phyloP scores from a whole-genome alignment of 2,113 vertebrate genomes.

The Tylochromis polylepis region DNA sequence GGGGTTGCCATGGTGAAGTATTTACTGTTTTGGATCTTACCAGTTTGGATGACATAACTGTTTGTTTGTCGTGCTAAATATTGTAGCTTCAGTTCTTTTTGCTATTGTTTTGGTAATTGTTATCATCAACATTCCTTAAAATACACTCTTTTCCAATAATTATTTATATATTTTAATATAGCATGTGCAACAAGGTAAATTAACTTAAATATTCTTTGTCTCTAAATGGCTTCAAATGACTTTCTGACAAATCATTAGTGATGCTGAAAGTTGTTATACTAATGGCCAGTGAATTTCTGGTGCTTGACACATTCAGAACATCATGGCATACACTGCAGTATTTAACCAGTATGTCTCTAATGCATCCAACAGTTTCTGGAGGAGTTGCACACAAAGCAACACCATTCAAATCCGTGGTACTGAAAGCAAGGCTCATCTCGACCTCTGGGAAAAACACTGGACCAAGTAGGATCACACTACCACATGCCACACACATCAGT shows the following conservation, averaged over 20 bases:
- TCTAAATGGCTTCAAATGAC: not conserved
- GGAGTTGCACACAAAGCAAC: constrained; percentile 15
- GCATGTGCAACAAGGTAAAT: too few relatives aligned
- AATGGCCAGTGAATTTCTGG: not conserved
- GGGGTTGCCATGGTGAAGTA: not conserved
- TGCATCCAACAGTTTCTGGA: constrained; percentile 27
- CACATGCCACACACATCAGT: not conserved
- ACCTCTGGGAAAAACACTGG: constrained; percentile 17
- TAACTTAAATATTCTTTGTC: not conserved
- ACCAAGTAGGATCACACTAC: constrained; percentile 34
- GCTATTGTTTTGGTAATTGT: not conserved
- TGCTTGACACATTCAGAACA: not conserved
- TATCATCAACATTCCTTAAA: not conserved
- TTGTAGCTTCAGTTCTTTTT: not conserved
- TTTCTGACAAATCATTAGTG: not conserved
- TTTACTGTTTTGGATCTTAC: not conserved
- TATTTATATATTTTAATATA: not conserved
- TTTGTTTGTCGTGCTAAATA: not conserved
- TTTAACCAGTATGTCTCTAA: not conserved
- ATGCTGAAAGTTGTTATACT: not conserved
- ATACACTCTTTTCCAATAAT: not conserved
- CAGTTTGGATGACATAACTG: not conserved
- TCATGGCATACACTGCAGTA: not conserved
- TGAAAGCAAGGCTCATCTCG: constrained; percentile 38
- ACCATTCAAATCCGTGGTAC: constrained; percentile 22